Evolutionary conservation across 23 tunicate genomes (phyloP), one percentile per base, ranked within the genome.

Genomic region (Styela plicata): DNA sequence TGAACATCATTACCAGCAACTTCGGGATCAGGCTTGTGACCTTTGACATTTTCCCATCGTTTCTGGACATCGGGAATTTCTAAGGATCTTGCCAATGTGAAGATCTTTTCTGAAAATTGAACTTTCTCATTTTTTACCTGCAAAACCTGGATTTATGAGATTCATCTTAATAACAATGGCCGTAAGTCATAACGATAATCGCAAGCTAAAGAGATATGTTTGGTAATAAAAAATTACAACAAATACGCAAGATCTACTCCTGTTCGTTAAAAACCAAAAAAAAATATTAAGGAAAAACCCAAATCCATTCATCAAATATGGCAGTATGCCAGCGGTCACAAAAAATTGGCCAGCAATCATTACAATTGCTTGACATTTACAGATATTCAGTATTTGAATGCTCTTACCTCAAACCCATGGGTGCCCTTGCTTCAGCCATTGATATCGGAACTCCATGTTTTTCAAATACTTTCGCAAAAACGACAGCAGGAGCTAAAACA

Each of bases 391-490:
- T n/a, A n/a, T n/a, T n/a, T n/a, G n/a, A n/a, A n/a, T n/a, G n/a
- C n/a, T 44, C 74, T 69, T 10, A 82, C 85, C 85, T 27, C 3
- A 64, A 26, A 24, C 85, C 85, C 85, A 82, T 82, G 20, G 85
- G 85, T 19, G 66, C 22, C 62, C 85, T 36, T 24, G 85, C 85
- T 33, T 82, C 79, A 18, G 34, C 13, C 85, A 82, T 82, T 16
- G 85, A 31, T 22, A 82, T 82, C 23, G 85, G 74, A 31, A 82
- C 85, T 2, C 79, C 79, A 69, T 82, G 74, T 34, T 69, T 69
- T 69, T 82, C 77, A 70, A 82, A 69, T 2, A 69, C 74, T 57
- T 69, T 82, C 30, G 64, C 77, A 33, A 82, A 82, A 3, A 34
- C 78, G 30, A 69, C 57, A 2, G 85, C 79, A 2, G 85, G 85